Conservation (phyloP, 2,113 vertebrate genomes). For the Anolis sagrei region DNA sequence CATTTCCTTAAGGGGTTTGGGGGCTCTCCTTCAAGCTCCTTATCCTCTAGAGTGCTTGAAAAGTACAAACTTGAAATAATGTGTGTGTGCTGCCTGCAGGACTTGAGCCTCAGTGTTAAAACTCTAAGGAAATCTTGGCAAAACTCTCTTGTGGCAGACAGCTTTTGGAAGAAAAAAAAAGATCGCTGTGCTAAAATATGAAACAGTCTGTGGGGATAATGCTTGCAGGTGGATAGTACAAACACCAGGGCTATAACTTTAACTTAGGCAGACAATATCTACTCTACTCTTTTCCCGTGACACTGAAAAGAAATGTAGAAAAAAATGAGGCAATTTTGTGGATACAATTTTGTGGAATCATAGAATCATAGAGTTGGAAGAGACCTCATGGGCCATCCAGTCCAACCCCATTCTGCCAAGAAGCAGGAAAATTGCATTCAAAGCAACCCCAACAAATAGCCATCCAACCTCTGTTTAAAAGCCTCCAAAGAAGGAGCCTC, state of each 20-base stretch:
- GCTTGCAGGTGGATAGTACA: neutral
- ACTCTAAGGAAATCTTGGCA: neutral
- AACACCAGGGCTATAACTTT: neutral
- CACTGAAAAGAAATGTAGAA: neutral
- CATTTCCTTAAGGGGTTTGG: slow-evolving; percentile 18
- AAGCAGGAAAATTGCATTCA: no score
- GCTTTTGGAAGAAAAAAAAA: neutral
- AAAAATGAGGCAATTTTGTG: neutral
- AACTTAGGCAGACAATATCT: no score
- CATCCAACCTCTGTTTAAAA: no score
- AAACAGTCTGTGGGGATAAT: neutral
- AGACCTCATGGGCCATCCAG: no score
- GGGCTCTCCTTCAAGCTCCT: neutral
- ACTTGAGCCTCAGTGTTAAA: slow-evolving; percentile 3
- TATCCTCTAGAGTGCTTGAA: neutral
- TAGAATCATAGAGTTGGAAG: no score
- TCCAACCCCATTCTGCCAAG: no score
- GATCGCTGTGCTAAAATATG: neutral
- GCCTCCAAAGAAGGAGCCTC: no score
- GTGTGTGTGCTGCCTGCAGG: neutral
- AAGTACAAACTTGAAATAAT: neutral
- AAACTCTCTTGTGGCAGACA: fast-evolving
- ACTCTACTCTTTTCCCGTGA: neutral
- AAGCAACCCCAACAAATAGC: no score
- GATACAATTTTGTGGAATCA: no score